Percentiles rank a stretch among this genome's conserved stretches.
phyloP scores from a whole-genome alignment of 92 coral and sea anemone genomes.

The Chrysogorgia sp. region DNA sequence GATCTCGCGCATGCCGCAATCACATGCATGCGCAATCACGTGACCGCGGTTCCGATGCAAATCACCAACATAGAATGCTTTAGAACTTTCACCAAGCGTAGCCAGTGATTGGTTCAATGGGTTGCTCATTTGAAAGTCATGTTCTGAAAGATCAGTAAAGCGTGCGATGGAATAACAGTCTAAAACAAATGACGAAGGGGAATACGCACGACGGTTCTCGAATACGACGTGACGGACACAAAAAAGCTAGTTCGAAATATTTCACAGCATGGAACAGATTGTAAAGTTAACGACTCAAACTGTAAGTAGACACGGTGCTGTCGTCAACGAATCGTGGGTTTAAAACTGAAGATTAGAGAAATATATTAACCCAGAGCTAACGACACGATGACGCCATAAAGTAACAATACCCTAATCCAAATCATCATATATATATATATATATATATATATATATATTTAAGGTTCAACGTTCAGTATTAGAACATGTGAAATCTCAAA shows the following conservation, averaged over 20 bases:
- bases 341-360: no score
- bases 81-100: neutral
- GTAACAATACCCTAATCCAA: no score
- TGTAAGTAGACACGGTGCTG: neutral
- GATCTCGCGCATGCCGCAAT: no score
- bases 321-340: no score
- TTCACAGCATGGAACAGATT: constrained; percentile 23
- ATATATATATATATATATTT: no score
- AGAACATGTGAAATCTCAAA: no score
- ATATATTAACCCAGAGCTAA: no score
- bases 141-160: constrained; percentile 17
- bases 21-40: no score
- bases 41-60: neutral
- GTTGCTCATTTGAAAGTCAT: constrained; percentile 30
- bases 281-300: constrained; percentile 10
- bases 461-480: no score
- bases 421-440: no score
- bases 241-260: neutral
- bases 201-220: constrained; percentile 1
- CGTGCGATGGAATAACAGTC: constrained; percentile 15
- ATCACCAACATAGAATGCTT: neutral
- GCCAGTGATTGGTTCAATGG: constrained; percentile 26
- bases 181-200: neutral
- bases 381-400: no score
- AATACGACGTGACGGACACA: neutral